Evolutionary conservation across 2,113 vertebrate species (phyloP).

Genomic region (Candoia aspera): DNA sequence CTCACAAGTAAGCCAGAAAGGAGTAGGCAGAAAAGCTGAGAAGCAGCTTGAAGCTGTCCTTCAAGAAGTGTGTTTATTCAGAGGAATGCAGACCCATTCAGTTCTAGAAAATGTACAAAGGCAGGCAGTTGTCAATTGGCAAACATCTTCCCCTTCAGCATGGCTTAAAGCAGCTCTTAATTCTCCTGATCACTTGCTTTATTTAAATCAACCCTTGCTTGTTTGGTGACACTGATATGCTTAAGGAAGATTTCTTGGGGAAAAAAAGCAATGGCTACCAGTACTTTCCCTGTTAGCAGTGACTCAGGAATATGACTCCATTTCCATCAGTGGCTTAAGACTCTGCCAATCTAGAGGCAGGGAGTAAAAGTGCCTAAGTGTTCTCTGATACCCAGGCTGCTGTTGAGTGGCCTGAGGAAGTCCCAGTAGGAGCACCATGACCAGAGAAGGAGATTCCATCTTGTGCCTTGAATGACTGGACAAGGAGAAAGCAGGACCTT

Average conservation of each 20-base stretch:
- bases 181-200: neutral
- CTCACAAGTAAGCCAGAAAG: neutral
- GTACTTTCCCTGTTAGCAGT: neutral
- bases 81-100: neutral
- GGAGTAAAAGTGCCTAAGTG: neutral
- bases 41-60: neutral
- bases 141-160: neutral
- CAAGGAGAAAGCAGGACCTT: neutral
- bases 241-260: neutral
- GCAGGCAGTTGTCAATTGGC: neutral
- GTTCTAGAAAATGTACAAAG: neutral
- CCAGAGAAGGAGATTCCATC: neutral
- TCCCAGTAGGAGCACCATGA: neutral
- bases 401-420: neutral
- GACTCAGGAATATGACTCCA: neutral
- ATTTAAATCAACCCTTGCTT: neutral
- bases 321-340: neutral
- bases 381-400: neutral
- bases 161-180: neutral
- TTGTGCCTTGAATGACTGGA: neutral
- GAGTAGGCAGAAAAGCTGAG: neutral
- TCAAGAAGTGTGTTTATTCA: neutral
- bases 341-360: neutral
- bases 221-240: neutral
- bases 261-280: neutral